phyloP scores from a whole-genome alignment of 2,113 vertebrate species.

The Melanerpes formicivorus region DNA sequence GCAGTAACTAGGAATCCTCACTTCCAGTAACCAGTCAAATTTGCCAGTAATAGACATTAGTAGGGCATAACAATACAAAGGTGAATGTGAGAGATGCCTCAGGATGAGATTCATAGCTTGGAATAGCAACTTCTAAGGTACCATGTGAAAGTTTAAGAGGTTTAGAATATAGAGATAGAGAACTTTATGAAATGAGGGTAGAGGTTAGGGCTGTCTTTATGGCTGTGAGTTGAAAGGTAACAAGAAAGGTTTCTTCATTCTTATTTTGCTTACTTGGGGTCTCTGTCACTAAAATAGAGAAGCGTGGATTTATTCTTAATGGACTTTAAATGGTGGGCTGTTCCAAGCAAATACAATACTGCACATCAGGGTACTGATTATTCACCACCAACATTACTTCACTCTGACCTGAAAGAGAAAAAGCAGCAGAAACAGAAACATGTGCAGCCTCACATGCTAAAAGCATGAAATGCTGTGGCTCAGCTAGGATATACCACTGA shows the following conservation, averaged over 20 bases:
- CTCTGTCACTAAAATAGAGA: not conserved
- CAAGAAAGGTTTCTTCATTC: not conserved
- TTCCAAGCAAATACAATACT: not conserved
- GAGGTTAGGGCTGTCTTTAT: not conserved
- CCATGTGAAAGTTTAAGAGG: not conserved
- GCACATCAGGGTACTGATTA: not conserved
- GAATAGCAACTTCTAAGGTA: not conserved
- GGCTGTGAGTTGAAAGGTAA: not conserved
- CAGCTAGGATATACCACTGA: not conserved
- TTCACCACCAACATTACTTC: not conserved
- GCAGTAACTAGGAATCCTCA: not conserved
- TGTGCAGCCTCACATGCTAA: accelerated
- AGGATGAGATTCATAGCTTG: not conserved
- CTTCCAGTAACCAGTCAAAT: not conserved
- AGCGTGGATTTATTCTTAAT: not conserved
- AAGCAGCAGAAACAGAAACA: not conserved
- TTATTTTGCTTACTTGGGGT: not conserved
- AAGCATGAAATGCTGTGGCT: not conserved
- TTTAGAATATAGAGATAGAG: not conserved
- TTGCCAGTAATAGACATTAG: not conserved
- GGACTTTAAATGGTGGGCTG: not conserved
- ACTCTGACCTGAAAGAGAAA: not conserved
- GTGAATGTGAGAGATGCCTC: not conserved
- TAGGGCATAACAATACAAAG: not conserved
- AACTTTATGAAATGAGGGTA: not conserved